Percentiles rank a stretch among this genome's conserved stretches.
phyloP scores from a whole-genome alignment of 2,797 vertebrate species.

The Paguma larvata region DNA sequence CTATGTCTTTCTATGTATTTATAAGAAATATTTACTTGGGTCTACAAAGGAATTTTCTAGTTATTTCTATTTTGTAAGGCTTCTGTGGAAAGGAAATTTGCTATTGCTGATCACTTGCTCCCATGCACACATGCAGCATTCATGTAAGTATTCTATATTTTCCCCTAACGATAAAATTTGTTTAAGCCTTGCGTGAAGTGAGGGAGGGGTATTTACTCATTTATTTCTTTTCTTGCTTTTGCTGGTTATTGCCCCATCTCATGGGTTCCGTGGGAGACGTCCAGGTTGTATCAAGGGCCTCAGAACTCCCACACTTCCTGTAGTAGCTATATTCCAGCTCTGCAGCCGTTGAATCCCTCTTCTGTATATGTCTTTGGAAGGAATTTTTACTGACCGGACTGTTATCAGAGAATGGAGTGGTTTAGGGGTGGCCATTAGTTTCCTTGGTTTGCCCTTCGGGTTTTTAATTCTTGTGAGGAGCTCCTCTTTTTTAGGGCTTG shows the following conservation, averaged over 20 bases:
- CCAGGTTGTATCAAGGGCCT: neutral
- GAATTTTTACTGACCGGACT: neutral
- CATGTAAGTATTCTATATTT: slow-evolving; percentile 64
- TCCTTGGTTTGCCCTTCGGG: neutral
- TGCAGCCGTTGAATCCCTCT: slow-evolving; percentile 18
- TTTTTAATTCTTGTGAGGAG: slow-evolving; percentile 49
- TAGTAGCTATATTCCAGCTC: slow-evolving; percentile 14
- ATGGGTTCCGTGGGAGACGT: neutral
- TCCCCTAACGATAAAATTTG: slow-evolving; percentile 38
- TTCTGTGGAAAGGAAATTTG: slow-evolving; percentile 84
- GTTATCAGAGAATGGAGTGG: slow-evolving; percentile 1
- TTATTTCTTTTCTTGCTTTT: slow-evolving; percentile 67
- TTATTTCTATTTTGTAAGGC: slow-evolving; percentile 85
- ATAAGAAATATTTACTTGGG: slow-evolving; percentile 77
- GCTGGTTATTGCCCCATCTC: slow-evolving; percentile 60
- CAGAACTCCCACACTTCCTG: slow-evolving; percentile 34
- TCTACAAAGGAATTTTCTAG: slow-evolving; percentile 82
- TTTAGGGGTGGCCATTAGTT: neutral
- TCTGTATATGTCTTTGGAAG: neutral
- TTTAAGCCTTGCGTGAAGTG: slow-evolving; percentile 41
- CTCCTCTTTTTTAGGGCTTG: neutral
- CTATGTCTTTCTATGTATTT: slow-evolving; percentile 68
- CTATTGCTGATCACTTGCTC: slow-evolving; percentile 83
- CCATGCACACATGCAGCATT: slow-evolving; percentile 90
- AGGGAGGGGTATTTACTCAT: neutral